Conservation (phyloP, 2,113 vertebrate genomes). For the Callopanchax toddi region DNA sequence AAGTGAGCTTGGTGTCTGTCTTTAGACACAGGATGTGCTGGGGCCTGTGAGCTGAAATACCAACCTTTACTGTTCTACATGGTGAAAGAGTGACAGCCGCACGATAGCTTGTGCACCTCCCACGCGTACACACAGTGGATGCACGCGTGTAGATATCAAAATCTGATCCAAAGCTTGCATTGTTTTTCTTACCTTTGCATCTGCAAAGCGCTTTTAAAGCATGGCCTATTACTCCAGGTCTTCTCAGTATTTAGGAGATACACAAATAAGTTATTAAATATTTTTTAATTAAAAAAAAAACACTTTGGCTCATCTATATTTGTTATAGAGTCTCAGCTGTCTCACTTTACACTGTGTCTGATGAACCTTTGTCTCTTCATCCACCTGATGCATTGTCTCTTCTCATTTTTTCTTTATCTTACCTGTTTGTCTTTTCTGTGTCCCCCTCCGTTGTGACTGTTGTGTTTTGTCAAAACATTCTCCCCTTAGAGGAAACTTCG, state of each 20-base stretch:
- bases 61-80: slow-evolving; percentile 58
- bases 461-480: slow-evolving; percentile 66
- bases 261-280: no score
- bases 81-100: slow-evolving; percentile 68
- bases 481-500: slow-evolving; percentile 96
- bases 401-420: slow-evolving; percentile 68
- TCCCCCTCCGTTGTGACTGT: slow-evolving; percentile 61
- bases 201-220: neutral
- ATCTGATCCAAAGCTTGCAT: slow-evolving; percentile 23
- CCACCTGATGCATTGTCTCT: slow-evolving; percentile 73
- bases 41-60: slow-evolving; percentile 70
- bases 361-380: slow-evolving; percentile 56
- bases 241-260: neutral
- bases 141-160: slow-evolving; percentile 19
- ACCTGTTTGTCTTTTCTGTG: slow-evolving; percentile 66
- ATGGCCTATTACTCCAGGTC: neutral
- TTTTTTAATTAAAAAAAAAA: no score
- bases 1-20: slow-evolving; percentile 69
- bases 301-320: neutral
- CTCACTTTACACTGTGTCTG: slow-evolving; percentile 60
- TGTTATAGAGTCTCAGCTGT: slow-evolving; percentile 57
- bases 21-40: slow-evolving; percentile 77
- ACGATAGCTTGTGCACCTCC: slow-evolving; percentile 46
- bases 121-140: slow-evolving; percentile 50
- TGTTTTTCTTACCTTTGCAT: slow-evolving; percentile 1